Evolutionary conservation across 2,888 invertebrate genomes (phyloP).

Genomic region (Eupithecia dodoneata): DNA sequence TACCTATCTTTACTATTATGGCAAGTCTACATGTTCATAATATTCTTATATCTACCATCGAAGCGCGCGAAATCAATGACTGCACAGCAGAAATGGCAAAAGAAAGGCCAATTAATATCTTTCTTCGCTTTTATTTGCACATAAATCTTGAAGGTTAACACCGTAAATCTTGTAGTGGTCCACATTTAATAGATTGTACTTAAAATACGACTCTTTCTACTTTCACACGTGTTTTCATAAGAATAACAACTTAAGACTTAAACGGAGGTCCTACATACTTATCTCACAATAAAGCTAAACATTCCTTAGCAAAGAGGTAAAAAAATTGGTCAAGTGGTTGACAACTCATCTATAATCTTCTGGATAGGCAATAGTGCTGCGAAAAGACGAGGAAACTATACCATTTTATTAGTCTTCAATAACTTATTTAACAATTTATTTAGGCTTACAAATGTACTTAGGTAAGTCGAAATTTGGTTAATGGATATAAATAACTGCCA

Average conservation of each 20-base stretch:
- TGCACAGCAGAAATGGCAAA: conserved; percentile 57
- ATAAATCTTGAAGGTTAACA: conserved; percentile 26
- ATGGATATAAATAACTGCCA: no score
- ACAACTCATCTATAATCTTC: no score
- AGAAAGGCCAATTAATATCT: conserved; percentile 49
- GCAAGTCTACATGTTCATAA: conserved; percentile 38
- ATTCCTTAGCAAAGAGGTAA: not conserved
- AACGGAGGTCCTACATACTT: not conserved
- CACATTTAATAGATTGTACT: conserved; percentile 15
- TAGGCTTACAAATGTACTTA: no score
- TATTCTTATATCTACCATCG: conserved; percentile 41
- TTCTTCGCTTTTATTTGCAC: conserved; percentile 29
- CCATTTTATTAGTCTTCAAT: no score
- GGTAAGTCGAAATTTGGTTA: no score
- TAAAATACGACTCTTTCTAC: conserved; percentile 6
- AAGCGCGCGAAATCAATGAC: conserved; percentile 61
- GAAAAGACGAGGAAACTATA: no score
- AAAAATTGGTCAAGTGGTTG: no score
- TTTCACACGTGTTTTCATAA: conserved; percentile 10
- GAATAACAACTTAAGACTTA: not conserved
- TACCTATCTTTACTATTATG: not conserved
- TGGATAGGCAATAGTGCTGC: no score
- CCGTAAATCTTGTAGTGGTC: conserved; percentile 8
- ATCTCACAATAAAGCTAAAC: not conserved
- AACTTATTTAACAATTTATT: no score